Evolutionary conservation across 2,797 vertebrate species (phyloP), one percentile per base, ranked within the genome.

Genomic region (Tympanoctomys barrerae): DNA sequence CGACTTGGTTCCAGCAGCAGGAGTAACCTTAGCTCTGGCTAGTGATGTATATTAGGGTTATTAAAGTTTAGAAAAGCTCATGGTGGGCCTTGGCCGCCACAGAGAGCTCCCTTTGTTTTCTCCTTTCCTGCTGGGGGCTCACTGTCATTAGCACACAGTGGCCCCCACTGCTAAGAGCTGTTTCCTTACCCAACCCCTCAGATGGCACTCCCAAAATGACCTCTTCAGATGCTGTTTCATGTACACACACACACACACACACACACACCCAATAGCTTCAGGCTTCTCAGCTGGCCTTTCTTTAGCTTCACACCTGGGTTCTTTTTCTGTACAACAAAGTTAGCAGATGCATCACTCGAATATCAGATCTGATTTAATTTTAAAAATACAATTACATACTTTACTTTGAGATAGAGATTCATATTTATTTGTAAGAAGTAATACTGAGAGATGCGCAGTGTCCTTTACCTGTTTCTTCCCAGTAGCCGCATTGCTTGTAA

Each of bases 311-410:
- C 4, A 49, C 46, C 33, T 75, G 33, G 33, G 86, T 59, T 91
- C 52, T 89, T 87, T 89, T 46, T 64, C 42, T 84, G 21, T 77
- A 68, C 52, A 77, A 39, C 24, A 93, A 82, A 68, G 21, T 84
- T 79, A 92, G 85, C 31, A 95, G 31, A 39, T 91, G 24, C 49
- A 62, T 66, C n/a, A 73, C 28, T 2, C 85, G 59, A 87, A 90
- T 57, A 89, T 26, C n/a, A 89, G 46, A 77, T 89, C 93, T 66
- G 14, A 54, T n/a, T 71, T 94, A 81, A 33, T 64, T 85, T 73
- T 89, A 11, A 49, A 66, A 81, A 71, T 75, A 33, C 80, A 86
- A 86, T 73, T 82, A 85, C 59, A 66, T 31, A 68, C 26, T 90
- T 81, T 80, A 90, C 71, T 81, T 88, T 85, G 71, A 64, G 22